Base-by-base conservation (phyloP, 2,888 invertebrate genomes). In the Drosophila peninsularis region DNA sequence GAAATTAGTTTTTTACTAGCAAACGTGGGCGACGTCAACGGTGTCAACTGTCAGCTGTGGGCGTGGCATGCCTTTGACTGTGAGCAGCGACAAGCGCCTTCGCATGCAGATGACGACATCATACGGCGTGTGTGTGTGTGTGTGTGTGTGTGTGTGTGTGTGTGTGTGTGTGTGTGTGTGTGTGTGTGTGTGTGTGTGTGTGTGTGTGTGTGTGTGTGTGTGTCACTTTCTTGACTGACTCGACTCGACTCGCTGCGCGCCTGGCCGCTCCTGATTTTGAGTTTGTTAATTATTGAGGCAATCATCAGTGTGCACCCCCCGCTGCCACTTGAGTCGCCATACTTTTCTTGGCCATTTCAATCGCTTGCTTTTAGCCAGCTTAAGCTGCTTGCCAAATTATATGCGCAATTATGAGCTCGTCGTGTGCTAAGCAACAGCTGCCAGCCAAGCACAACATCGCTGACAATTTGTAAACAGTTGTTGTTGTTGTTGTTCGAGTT, bases 1-100 rank as follows among this genome's bases (percentile, higher is more conserved):
- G 74, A 84, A 84, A 88, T 84, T 82, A 86, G 87, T 86, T 84
- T 88, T 80, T 80, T 80, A 88, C 74, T 76, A 61, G 74, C 70
- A 68, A 68, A 75, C 67, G 62, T 78, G 73, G 63, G 39, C 47
- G 58, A 61, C 50, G 79, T 75, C 71, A 67, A 32, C 62, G 61
- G 49, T 70, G 69, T 66, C 78, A 76, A 70, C 62, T 77, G 73
- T 77, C 34, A 19, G 27, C 17, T n/a, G 53, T 19, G 53, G 53
- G n/a, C 45, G 36, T 21, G 45, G 10, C 52, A 45, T 27, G 41
- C 19, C 45, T 14, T 11, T 24, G 10, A 30, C 11, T 5, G 9
- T 3, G 50, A 61, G 47, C 32, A n/a, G 36, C 45, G 63, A 45
- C 58, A 68, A 49, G 30, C 49, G 36, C 34, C 54, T 68, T 57